A percentile compares a stretch with the other conserved stretches of the same genome.
Conservation (phyloP, 2,888 invertebrate genomes). For the Agrotis clavis region DNA sequence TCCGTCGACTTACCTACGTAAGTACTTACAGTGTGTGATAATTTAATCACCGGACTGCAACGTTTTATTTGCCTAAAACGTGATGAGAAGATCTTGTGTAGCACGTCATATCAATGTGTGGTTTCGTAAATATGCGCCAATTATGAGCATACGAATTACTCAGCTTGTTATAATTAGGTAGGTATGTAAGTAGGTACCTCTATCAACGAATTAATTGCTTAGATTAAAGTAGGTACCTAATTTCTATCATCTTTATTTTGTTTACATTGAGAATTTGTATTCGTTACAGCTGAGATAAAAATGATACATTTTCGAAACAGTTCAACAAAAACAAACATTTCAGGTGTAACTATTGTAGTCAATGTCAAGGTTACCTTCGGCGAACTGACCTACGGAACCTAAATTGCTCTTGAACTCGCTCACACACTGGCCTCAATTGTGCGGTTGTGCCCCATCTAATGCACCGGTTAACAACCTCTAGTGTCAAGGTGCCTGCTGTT, state of each 20-base stretch:
- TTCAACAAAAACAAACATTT: conserved; percentile 60
- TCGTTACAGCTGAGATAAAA: conserved; percentile 17
- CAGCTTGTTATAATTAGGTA: conserved; percentile 4
- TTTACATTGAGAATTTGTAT: conserved; percentile 8
- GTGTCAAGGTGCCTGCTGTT: conserved; percentile 89
- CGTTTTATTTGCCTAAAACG: conserved; percentile 21
- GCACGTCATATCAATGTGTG: conserved; percentile 9
- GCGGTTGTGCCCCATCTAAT: conserved; percentile 90
- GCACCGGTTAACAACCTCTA: conserved; percentile 91
- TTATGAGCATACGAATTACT: neutral
- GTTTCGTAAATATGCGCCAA: conserved; percentile 18
- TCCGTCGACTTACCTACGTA: neutral
- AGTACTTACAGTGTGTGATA: conserved; percentile 28
- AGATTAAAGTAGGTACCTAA: conserved; percentile 11
- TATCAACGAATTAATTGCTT: conserved; percentile 5
- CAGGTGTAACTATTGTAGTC: conserved; percentile 82
- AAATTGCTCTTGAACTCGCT: conserved; percentile 91
- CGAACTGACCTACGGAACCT: conserved; percentile 91
- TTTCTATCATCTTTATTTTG: conserved; percentile 30
- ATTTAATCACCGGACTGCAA: conserved; percentile 37
- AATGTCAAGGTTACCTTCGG: conserved; percentile 91
- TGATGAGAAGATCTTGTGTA: conserved; percentile 4
- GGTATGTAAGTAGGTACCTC: neutral
- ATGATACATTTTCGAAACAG: conserved; percentile 45
- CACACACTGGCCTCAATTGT: conserved; percentile 91